Conservation (phyloP, 2,113 vertebrate genomes). For the Anseranas semipalmata region DNA sequence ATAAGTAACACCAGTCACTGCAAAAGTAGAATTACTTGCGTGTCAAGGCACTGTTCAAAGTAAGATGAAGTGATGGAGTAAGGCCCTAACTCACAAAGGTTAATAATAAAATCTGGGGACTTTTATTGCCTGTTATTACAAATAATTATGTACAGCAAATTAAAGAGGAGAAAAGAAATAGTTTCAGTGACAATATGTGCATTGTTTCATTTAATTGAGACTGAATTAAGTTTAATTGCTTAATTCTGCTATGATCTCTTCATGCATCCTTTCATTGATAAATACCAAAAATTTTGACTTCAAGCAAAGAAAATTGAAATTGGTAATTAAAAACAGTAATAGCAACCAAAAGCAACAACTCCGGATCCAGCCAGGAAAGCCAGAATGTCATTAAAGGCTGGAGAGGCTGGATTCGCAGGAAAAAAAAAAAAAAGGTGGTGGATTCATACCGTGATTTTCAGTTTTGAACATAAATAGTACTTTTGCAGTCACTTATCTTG, state of each 20-base stretch:
- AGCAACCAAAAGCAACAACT: neutral
- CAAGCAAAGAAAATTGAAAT: neutral
- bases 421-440: too few species aligned
- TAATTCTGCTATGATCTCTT: neutral
- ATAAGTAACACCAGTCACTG: neutral
- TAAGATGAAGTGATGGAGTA: neutral
- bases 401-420: neutral
- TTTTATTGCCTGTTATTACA: neutral
- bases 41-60: neutral
- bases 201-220: slow-evolving; percentile 2
- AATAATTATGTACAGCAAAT: neutral
- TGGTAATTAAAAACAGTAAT: neutral
- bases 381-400: neutral
- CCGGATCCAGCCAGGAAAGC: neutral
- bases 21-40: neutral
- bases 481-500: neutral
- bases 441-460: neutral
- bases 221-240: neutral
- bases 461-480: neutral
- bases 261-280: neutral
- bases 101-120: neutral
- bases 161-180: slow-evolving; percentile 2
- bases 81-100: neutral
- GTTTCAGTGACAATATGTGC: neutral
- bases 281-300: neutral